Percentiles rank a stretch among this genome's conserved stretches.
Evolutionary conservation across 1,140 invertebrate species (phyloP).

Genomic region (Tetramorium simillimum): DNA sequence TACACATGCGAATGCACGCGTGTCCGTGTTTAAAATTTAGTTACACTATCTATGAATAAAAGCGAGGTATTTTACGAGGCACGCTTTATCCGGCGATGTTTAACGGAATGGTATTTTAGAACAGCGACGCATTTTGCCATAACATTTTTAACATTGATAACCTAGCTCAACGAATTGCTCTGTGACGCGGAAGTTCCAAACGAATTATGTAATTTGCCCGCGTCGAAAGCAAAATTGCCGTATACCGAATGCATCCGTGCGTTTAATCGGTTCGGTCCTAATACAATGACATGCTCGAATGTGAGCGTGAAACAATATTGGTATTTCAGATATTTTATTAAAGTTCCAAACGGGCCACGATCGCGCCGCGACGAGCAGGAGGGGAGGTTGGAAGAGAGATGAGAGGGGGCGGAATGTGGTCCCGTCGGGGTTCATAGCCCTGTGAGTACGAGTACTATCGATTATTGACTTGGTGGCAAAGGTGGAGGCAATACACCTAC

Average conservation of each 20-base stretch:
- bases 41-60: constrained; percentile 24
- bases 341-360: constrained; percentile 78
- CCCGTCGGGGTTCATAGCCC: constrained; percentile 60
- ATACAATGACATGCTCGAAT: constrained; percentile 67
- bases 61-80: constrained; percentile 20
- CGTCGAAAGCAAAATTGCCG: constrained; percentile 40
- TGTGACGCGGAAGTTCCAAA: constrained; percentile 49
- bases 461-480: constrained; percentile 79
- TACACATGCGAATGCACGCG: neutral
- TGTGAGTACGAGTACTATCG: constrained; percentile 75
- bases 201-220: constrained; percentile 57
- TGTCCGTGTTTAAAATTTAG: neutral
- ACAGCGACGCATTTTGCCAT: constrained; percentile 34
- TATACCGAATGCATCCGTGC: constrained; percentile 46
- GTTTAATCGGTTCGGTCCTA: constrained; percentile 51
- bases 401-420: constrained; percentile 60
- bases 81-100: constrained; percentile 27
- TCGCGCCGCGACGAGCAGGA: constrained; percentile 59
- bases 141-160: constrained; percentile 55
- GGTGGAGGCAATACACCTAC: constrained; percentile 55
- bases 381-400: constrained; percentile 48
- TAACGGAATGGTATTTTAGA: constrained; percentile 35
- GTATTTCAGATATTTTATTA: constrained; percentile 85
- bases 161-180: constrained; percentile 46
- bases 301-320: constrained; percentile 80